Conservation (phyloP, 1,140 invertebrate genomes). For the Drosophila saltans region DNA sequence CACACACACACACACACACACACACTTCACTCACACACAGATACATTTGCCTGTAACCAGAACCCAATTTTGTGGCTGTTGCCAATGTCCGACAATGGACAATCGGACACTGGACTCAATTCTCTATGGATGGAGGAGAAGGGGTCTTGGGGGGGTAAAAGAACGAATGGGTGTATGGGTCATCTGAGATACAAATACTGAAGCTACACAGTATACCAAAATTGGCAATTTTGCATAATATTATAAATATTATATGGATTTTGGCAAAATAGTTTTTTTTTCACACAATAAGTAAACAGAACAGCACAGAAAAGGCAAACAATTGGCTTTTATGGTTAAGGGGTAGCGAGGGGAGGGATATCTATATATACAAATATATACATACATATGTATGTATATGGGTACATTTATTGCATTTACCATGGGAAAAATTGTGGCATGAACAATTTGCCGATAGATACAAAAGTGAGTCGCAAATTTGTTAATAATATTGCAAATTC, state of each 20-base stretch:
- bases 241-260: constrained; percentile 33
- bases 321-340: neutral
- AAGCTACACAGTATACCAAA: constrained; percentile 32
- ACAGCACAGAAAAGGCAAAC: constrained; percentile 53
- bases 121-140: constrained; percentile 32
- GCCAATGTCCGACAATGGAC: constrained; percentile 29
- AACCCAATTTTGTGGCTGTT: constrained; percentile 75
- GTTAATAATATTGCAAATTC: neutral
- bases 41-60: constrained; percentile 17
- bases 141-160: neutral
- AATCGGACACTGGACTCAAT: constrained; percentile 30
- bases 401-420: neutral
- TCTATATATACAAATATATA: neutral
- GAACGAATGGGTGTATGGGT: neutral
- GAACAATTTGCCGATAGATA: neutral
- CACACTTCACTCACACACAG: constrained; percentile 12
- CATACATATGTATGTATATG: neutral
- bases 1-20: constrained; percentile 26
- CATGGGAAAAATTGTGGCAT: neutral
- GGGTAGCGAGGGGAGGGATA: neutral
- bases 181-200: constrained; percentile 8
- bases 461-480: constrained; percentile 1
- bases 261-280: constrained; percentile 27
- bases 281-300: constrained; percentile 2
- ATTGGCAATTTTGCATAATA: constrained; percentile 45